phyloP scores from a whole-genome alignment of 1,140 invertebrate species.

The Stenopsyche tienmushanensis region DNA sequence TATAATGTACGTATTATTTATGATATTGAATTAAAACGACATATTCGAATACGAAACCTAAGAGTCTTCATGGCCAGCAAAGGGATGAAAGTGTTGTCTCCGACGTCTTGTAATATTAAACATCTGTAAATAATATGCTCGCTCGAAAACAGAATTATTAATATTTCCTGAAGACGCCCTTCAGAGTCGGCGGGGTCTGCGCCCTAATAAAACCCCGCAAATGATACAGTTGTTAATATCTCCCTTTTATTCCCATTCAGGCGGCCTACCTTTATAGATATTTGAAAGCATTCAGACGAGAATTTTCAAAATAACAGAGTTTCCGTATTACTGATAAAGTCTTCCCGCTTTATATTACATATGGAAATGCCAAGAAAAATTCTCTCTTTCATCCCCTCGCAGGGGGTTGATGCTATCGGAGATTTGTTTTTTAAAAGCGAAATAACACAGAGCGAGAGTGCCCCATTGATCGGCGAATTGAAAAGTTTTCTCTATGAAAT shows the following conservation, averaged over 20 bases:
- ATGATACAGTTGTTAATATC: conserved; percentile 21
- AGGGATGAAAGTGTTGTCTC: too few species aligned
- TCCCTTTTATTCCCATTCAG: conserved; percentile 16
- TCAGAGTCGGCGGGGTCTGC: not conserved
- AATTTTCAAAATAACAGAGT: not conserved
- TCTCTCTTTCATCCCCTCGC: too few species aligned
- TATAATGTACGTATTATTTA: too few species aligned
- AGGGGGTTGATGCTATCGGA: not conserved
- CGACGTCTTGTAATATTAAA: too few species aligned
- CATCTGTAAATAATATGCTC: too few species aligned
- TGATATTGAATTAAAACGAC: too few species aligned
- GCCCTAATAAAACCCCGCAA: conserved; percentile 13
- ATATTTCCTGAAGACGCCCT: too few species aligned
- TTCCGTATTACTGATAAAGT: not conserved
- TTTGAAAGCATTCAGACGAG: conserved; percentile 11
- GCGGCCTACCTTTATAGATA: conserved; percentile 3
- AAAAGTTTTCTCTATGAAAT: conserved; percentile 12
- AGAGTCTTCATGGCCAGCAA: too few species aligned
- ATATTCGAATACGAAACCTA: too few species aligned
- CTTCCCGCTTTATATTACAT: too few species aligned
- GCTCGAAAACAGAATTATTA: too few species aligned
- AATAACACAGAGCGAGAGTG: conserved; percentile 14
- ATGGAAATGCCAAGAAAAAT: too few species aligned
- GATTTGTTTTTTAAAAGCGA: conserved; percentile 19
- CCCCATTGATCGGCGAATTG: conserved; percentile 24